Evolutionary conservation across 2,888 invertebrate species (phyloP).

Genomic region (Orthosia gracilis): DNA sequence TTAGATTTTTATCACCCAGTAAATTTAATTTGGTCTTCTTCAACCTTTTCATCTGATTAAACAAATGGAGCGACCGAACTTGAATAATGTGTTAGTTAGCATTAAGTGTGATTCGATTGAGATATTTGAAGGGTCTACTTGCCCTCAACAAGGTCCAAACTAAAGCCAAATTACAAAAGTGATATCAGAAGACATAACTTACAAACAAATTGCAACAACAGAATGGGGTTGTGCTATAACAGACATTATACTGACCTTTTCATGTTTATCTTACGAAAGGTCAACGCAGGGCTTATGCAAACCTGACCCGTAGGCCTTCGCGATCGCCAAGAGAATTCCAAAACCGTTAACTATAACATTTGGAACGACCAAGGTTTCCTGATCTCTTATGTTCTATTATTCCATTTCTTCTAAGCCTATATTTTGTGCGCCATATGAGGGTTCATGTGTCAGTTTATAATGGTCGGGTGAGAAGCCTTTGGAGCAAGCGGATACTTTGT

Average conservation of each 20-base stretch:
- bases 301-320: slow-evolving; percentile 79
- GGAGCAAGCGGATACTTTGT: slow-evolving; percentile 59
- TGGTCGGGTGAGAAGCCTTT: slow-evolving; percentile 54
- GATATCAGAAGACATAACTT: slow-evolving; percentile 57
- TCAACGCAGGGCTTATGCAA: slow-evolving; percentile 69
- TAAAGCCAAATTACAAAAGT: slow-evolving; percentile 32
- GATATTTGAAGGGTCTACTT: slow-evolving; percentile 14
- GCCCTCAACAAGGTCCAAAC: slow-evolving; percentile 14
- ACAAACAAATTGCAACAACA: slow-evolving; percentile 64
- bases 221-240: slow-evolving; percentile 58
- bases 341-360: slow-evolving; percentile 74
- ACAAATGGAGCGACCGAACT: not conserved
- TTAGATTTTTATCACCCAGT: slow-evolving; percentile 56
- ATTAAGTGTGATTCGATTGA: slow-evolving; percentile 1
- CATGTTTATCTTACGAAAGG: slow-evolving; percentile 67
- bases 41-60: slow-evolving; percentile 13
- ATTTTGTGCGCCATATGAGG: slow-evolving; percentile 46
- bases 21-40: slow-evolving; percentile 38
- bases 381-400: slow-evolving; percentile 64
- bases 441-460: slow-evolving; percentile 51
- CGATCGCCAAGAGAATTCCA: slow-evolving; percentile 79
- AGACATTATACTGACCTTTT: slow-evolving; percentile 66
- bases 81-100: not conserved
- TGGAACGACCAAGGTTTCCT: slow-evolving; percentile 63
- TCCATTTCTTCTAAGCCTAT: slow-evolving; percentile 29